Evolutionary conservation across 1,140 invertebrate species (phyloP), one percentile per base, ranked within the genome.

Genomic region (Arion vulgaris): DNA sequence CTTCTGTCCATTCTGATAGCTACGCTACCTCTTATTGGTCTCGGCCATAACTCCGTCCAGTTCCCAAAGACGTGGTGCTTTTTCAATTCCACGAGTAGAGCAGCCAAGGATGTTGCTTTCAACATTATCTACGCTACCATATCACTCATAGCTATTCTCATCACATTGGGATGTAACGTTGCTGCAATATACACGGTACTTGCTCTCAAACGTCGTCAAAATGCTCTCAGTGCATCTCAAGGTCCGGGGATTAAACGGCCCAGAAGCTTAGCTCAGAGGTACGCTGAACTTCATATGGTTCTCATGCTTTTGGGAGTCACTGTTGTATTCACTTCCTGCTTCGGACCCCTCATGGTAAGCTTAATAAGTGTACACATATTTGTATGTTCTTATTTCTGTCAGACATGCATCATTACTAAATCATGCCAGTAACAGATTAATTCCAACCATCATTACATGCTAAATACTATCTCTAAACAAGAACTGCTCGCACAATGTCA

Each of bases 61-160:
- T 92, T 89, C 88, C 92, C 92, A 0, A 84, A 86, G 7, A 93
- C 92, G 11, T 93, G 92, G 92, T 93, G 92, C 83, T 93, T 92
- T 84, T 87, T 92, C 86, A 90, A 93, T 86, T 90, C 92, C 53
- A 89, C 91, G 57, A 89, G 87, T 28, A 69, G 82, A 32, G 68
- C 73, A 26, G 62, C 86, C 17, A 68, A 85, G 0, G 82, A 91
- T 41, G 83, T 83, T 69, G 89, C 83, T 7, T 92, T 90, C 83
- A 89, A 89, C 68, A 87, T 83, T 79, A 83, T 91, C 17, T 91
- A 88, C 84, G 89, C 88, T 5, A 85, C 88, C 66, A 81, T 90
- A 38, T 88, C 87, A 13, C 73, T 91, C 28, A 53, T 89, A 2
- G 85, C 87, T 15, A 90, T 92, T 62, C 80, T 84, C 9, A 83